phyloP scores from a whole-genome alignment of 2,888 invertebrate species.

The Plutella xylostella region DNA sequence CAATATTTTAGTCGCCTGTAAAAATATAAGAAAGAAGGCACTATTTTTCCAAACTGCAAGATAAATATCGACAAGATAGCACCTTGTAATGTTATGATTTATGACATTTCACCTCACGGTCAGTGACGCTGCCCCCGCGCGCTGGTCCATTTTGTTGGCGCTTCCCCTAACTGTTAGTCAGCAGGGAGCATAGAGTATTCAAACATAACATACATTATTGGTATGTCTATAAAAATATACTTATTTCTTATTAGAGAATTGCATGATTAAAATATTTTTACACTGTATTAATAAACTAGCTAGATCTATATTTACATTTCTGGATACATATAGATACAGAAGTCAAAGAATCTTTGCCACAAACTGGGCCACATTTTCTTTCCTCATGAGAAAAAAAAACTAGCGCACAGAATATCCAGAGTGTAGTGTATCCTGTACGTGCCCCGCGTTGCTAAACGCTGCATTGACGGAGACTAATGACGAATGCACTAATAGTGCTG shows the following conservation, averaged over 20 bases:
- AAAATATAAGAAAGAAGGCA: too few species aligned
- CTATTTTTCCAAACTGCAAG: too few species aligned
- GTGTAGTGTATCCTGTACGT: too few species aligned
- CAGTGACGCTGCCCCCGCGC: neutral
- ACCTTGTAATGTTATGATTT: conserved; percentile 5
- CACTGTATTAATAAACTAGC: neutral
- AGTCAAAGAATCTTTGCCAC: neutral
- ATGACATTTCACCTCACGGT: neutral
- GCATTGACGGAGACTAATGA: conserved; percentile 67
- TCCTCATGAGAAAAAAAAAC: neutral
- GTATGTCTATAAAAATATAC: too few species aligned
- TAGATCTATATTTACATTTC: neutral
- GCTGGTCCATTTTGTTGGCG: neutral
- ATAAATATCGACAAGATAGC: neutral
- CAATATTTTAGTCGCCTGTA: too few species aligned
- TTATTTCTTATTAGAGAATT: too few species aligned
- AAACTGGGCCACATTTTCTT: neutral
- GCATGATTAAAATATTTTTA: too few species aligned
- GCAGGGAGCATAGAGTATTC: neutral
- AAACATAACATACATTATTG: too few species aligned
- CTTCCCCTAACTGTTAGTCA: neutral
- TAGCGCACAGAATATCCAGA: too few species aligned
- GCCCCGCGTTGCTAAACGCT: conserved; percentile 45
- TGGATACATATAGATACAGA: neutral
- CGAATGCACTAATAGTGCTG: conserved; percentile 69